Base-by-base conservation (phyloP, 2,888 invertebrate genomes). In the Drosophila austrosaltans region DNA sequence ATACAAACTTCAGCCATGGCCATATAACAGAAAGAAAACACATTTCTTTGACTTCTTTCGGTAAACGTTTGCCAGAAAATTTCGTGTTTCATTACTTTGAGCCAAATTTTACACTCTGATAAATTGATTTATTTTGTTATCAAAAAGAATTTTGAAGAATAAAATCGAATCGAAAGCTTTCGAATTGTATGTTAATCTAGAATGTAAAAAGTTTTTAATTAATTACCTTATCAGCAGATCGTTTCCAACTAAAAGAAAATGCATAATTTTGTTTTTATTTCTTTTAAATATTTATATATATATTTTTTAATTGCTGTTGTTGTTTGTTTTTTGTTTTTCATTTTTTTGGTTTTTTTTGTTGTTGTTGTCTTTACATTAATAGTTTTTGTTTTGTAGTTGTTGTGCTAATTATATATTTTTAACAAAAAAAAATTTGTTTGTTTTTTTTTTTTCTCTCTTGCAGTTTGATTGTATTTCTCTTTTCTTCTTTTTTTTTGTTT, bases 381-480 rank as follows among this genome's bases (percentile, higher is more conserved):
- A 88, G 90, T 90, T 88, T 87, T 89, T 69, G 40, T 65, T 69
- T 85, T 87, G 77, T 89, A 85, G 88, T 76, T 81, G 76, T 79
- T 82, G 87, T 87, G 87, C 87, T 90, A 87, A 88, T 81, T 73
- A 89, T 90, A 79, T 78, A 73, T 76, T 79, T 72, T 79, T 72
- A 89, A 87, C 88, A 87, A 72, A 83, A 87, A 30, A 86, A 85
- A 89, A 53, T 32, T 56, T 63, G 63, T 82, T 10, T 63, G 40
- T 67, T 57, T 63, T 75, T 66, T 75, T 66, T 63, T 79, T 77
- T 69, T 69, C 72, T 75, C 75, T 81, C 66, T 85, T 87, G 77
- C 87, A 82, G 88, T 76, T 81, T 65, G 65, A 82, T 78, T n/a
- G 48, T 48, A 48, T 86, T 79, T 66, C 42, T 63, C 60, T 57